phyloP scores from a whole-genome alignment of 1,140 invertebrate species.

The Artemia franciscana region DNA sequence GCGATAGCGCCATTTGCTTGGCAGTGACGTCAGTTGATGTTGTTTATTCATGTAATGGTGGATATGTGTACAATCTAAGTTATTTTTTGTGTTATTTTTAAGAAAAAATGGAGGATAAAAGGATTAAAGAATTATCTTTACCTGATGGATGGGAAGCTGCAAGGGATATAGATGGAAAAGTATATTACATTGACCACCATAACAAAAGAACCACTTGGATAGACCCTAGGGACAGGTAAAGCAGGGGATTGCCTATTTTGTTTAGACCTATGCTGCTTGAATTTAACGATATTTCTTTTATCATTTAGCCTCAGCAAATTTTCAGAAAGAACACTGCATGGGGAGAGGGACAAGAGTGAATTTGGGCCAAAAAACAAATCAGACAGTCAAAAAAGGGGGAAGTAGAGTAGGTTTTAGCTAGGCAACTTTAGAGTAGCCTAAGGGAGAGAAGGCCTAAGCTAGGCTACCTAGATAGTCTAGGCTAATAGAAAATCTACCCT shows the following conservation, averaged over 20 bases:
- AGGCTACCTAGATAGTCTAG: too few species aligned
- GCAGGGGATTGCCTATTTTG: background rate
- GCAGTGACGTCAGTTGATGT: background rate
- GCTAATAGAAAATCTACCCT: too few species aligned
- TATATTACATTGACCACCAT: slow-evolving; percentile 94
- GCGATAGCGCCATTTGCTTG: background rate
- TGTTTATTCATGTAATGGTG: background rate
- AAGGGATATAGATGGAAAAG: slow-evolving; percentile 83
- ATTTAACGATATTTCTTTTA: background rate
- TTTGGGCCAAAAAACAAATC: background rate
- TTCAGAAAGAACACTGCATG: background rate
- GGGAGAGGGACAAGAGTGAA: background rate
- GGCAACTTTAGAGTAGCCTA: too few species aligned
- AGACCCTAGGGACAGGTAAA: slow-evolving; percentile 89
- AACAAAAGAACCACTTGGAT: slow-evolving; percentile 93
- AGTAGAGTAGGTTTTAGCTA: too few species aligned
- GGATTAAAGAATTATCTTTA: slow-evolving; percentile 76
- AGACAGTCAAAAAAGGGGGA: background rate
- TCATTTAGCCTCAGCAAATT: too few species aligned
- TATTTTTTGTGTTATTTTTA: background rate
- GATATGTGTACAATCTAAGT: background rate
- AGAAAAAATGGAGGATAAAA: slow-evolving; percentile 24
- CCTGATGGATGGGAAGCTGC: slow-evolving; percentile 93
- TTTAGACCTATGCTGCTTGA: background rate
- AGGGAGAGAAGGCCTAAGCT: too few species aligned